Evolutionary conservation across 2,888 invertebrate genomes (phyloP).

Genomic region (Lepidocyrtoides sp.): DNA sequence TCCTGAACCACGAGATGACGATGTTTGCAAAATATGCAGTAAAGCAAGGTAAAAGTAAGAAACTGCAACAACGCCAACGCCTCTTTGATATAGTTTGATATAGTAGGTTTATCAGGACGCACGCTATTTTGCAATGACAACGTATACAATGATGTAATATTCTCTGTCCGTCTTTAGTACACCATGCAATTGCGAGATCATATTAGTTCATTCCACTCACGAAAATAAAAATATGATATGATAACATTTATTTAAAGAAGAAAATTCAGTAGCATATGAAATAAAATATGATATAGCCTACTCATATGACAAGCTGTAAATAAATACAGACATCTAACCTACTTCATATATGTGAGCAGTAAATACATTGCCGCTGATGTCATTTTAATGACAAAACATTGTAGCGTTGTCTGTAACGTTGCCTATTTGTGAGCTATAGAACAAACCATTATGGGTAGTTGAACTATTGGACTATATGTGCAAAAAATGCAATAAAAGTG

Average conservation of each 20-base stretch:
- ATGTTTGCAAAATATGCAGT: not conserved
- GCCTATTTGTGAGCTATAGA: not conserved
- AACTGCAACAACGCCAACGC: slow-evolving; percentile 16
- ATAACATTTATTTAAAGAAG: not conserved
- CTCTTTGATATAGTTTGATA: not conserved
- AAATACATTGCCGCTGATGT: not conserved
- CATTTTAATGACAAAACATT: slow-evolving; percentile 28
- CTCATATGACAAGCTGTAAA: slow-evolving; percentile 34
- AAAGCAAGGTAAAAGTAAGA: not conserved
- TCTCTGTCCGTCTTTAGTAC: not conserved
- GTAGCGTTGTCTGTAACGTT: not conserved
- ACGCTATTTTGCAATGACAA: not conserved
- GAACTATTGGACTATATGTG: not conserved
- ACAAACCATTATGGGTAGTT: not conserved
- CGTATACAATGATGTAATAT: slow-evolving; percentile 5
- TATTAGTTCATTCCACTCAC: slow-evolving; percentile 71
- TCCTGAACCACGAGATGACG: not conserved
- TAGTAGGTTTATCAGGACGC: not conserved
- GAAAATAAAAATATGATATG: slow-evolving; percentile 38
- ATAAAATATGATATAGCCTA: slow-evolving; percentile 35
- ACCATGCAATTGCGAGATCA: not conserved
- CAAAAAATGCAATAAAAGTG: not conserved
- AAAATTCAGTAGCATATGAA: slow-evolving; percentile 23
- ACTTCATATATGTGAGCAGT: not conserved
- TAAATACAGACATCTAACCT: slow-evolving; percentile 32